Base-by-base conservation (phyloP, 64 coral and sea anemone species). In the Stichodactyla mertensii region DNA sequence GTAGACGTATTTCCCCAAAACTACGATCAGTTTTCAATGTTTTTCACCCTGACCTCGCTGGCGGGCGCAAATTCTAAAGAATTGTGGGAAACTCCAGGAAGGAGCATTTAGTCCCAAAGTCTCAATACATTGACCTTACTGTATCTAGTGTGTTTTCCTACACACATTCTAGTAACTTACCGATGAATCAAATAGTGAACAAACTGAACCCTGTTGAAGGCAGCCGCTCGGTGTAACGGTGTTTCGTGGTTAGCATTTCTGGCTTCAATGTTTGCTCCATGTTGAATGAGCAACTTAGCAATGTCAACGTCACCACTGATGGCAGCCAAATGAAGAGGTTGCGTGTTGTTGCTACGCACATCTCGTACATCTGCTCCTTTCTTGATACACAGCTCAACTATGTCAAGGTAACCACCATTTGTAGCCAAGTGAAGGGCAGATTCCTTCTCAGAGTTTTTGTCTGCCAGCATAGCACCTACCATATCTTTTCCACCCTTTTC, bases 201-300 rank as follows among this genome's bases (percentile, higher is more conserved):
- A 77, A 99, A 84, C 51, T 20, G 57, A 52, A 82, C 55, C 59
- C 86, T 95, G 54, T 95, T 92, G 51, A 86, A 95, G 51, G 86
- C 62, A 18, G 97, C 97, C 16, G 97, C 97, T 88, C 87, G 94
- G 74, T 99, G 97, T 14, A 99, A 56, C 0, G 97, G 97, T 55
- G 97, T 99, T 64, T 99, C 97, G 80, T 99, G 97, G 64, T 87
- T 90, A 10, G 77, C 52, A 88, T 99, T 95, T 55, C 93, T 89
- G 26, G 88, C 97, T 57, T 99, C 91, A 23, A 99, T 92, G 77
- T 99, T 92, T n/a, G 97, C 97, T 15, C 80, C 83, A 80, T 90
- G 82, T 16, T 95, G n/a, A 27, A 91, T 20, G 51, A 99, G 92
- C 24, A 92, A 78, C 51, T 95, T 87, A 56, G 90, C 93, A 78